These are phyloP conservation scores for Sebastes flavidus DNA, from an alignment of 2,797 vertebrate species.

Conservation along the genomic window DNA sequence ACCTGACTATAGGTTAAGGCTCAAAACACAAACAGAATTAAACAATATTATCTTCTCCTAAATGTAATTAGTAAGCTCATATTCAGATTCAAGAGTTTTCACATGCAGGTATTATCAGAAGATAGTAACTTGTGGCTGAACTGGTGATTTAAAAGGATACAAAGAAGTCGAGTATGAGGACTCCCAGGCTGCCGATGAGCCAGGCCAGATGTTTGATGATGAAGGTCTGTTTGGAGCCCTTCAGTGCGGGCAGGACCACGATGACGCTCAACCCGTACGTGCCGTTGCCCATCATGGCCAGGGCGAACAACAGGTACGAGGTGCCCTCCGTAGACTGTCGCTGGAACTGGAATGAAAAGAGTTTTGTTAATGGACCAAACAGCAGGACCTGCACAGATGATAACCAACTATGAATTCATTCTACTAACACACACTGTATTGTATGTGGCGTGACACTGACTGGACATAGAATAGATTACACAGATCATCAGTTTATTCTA, in stretches of 20 bases:
- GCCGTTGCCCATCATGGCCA: conserved; percentile 79
- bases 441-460: not conserved
- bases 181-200: conserved; percentile 81
- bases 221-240: conserved; percentile 57
- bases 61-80: not conserved
- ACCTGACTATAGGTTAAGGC: conserved; percentile 70
- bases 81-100: not conserved
- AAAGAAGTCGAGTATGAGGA: conserved; percentile 79
- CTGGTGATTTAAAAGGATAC: conserved; percentile 73
- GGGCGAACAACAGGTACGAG: conserved; percentile 76
- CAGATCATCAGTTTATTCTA: not conserved
- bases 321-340: conserved; percentile 79
- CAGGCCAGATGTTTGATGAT: conserved; percentile 80
- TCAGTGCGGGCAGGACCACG: conserved; percentile 73
- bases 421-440: not conserved
- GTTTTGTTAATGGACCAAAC: not conserved
- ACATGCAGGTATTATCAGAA: not conserved
- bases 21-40: not conserved
- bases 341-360: conserved; percentile 58
- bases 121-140: not conserved
- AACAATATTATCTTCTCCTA: not conserved
- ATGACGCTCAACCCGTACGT: conserved; percentile 74
- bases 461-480: not conserved
- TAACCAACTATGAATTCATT: not conserved
- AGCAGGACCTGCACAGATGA: not conserved